Base-by-base conservation (phyloP, 2,888 invertebrate species). In the Rhopalosiphum nymphaeae region DNA sequence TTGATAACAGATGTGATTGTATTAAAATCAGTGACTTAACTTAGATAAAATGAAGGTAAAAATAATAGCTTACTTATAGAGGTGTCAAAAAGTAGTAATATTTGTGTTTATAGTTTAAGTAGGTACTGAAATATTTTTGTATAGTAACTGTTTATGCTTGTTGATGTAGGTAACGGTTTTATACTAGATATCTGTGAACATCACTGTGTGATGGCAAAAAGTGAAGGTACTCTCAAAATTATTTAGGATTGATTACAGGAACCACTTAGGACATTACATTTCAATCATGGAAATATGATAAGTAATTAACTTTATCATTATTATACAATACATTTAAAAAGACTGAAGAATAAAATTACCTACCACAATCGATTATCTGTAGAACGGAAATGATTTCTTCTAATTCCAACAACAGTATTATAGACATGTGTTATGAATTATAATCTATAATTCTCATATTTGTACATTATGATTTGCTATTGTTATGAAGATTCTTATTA, bases 21-120 rank as follows among this genome's bases (percentile, higher is more conserved):
- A 61, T 11, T 29, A 3, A 61, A 29, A 61, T 36, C 26, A 29
- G 29, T 91, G 84, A 91, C 29, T 53, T 26, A 21, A 3, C n/a
- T 56, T 91, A 11, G 29, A 84, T 85, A 44, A 56, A 84, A 67
- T 84, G 13, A 85, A 57, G 26, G 56, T 25, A 29, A 91, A 44
- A 85, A 42, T 29, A 56, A 29, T 85, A 61, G 13, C 0, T 67
- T n/a, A 67, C 5, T 91, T 0, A 91, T 36, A 25, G 10, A 91
- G 10, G 42, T 84, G 44, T 21, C 84, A 56, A 56, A 91, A 91
- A 85, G n/a, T 21, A 85, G 44, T 85, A 91, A 91, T 84, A 42
- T 44, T 56, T 91, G 56, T 53, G 56, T 29, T 56, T 21, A 85
- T 85, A 44, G 36, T 90, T 36, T n/a, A n/a, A 5, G n/a, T 67